Base-by-base conservation (phyloP, 2,113 vertebrate species). In the Tetrax tetrax region DNA sequence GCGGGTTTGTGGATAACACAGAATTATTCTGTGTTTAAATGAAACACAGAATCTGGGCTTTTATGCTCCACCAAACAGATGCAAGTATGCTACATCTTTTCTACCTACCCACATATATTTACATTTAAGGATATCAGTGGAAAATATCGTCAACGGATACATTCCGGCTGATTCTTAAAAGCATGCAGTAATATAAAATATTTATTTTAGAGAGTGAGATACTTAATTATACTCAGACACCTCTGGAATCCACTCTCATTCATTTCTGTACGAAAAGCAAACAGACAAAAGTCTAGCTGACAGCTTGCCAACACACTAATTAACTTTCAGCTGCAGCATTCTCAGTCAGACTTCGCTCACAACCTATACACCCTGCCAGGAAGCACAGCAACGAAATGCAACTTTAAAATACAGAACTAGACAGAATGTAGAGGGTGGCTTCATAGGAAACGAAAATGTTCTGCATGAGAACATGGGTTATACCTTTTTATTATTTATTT, bases 281-380 rank as follows among this genome's bases (percentile, higher is more conserved):
- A 95, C 96, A 96, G 95, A 96, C 94, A 94, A 87, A 96, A 81
- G 83, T 95, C 95, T 95, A 94, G 76, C 89, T 96, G 97, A 98
- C 96, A 97, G 92, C 89, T 96, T 98, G 96, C 93, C 94, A 97
- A 91, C 96, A 94, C n/a, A 28, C 88, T 97, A 97, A 98, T 97
- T 97, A 97, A 97, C 84, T 98, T 94, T 97, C 95, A 94, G 90
- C 70, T 95, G 81, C 80, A 87, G 90, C 88, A 60, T 91, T 97
- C 97, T 96, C 93, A 94, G 81, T 72, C 88, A 90, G 92, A 89
- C 93, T 97, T 80, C 9, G 5, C 89, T 93, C 87, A 83, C 53
- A 94, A 72, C 65, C 71, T 96, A 33, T 80, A 80, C 76, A 78
- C 80, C 94, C 95, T 93, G 86, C 95, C 95, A 97, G 94, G 75